These are phyloP conservation scores for Drosophila quadrilineata DNA, from an alignment of 1,140 invertebrate species.

Conservation along the genomic window DNA sequence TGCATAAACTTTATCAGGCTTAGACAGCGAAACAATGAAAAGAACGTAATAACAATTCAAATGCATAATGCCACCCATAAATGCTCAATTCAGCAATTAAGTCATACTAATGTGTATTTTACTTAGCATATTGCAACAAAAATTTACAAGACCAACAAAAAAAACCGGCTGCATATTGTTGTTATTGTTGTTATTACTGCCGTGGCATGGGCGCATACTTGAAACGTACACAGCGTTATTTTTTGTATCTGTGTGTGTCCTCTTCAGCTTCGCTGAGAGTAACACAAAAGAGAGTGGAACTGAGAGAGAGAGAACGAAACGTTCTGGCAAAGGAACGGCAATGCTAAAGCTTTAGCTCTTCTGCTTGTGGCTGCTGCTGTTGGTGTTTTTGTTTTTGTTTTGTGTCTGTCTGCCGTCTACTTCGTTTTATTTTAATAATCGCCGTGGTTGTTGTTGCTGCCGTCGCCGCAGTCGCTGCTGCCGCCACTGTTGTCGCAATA, in stretches of 20 bases:
- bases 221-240: constrained; percentile 1
- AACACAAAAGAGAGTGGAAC: too few species aligned
- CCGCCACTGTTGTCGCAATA: constrained; percentile 1
- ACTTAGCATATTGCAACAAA: constrained; percentile 25
- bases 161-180: constrained; percentile 32
- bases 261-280: background rate
- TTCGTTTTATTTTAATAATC: constrained; percentile 44
- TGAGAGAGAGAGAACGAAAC: constrained; percentile 1
- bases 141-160: too few species aligned
- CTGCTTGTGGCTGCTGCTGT: constrained; percentile 38
- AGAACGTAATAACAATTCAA: background rate
- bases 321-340: constrained; percentile 24
- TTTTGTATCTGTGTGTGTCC: constrained; percentile 20
- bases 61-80: background rate
- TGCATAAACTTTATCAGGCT: constrained; percentile 11
- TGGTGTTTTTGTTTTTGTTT: too few species aligned
- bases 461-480: background rate
- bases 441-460: constrained; percentile 18
- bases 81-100: too few species aligned
- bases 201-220: constrained; percentile 39
- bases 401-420: constrained; percentile 37
- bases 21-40: constrained; percentile 3
- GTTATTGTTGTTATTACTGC: constrained; percentile 32
- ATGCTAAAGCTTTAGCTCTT: constrained; percentile 5
- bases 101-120: too few species aligned